phyloP scores from a whole-genome alignment of 2,888 invertebrate genomes.

The Trimorus sp. region DNA sequence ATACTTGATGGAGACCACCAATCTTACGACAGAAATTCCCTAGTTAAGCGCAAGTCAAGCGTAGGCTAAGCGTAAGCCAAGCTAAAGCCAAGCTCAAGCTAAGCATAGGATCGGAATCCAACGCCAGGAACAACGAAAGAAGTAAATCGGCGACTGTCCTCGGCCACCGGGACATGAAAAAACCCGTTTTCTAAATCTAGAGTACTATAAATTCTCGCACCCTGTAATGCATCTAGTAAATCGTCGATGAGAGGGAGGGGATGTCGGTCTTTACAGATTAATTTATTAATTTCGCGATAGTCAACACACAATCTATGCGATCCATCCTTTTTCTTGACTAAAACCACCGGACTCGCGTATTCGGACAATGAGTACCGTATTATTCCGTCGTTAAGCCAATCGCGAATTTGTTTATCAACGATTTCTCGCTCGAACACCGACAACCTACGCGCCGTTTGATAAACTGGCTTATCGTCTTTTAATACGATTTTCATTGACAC shows the following conservation, averaged over 20 bases:
- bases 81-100: too few relatives aligned
- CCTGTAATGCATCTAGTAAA: slow-evolving; percentile 30
- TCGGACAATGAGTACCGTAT: slow-evolving; percentile 44
- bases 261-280: slow-evolving; percentile 59
- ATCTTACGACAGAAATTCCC: too few relatives aligned
- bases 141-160: slow-evolving; percentile 69
- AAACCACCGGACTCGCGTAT: slow-evolving; percentile 66
- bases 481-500: too few relatives aligned
- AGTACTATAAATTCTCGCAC: slow-evolving; percentile 55
- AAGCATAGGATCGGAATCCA: too few relatives aligned
- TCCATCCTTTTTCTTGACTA: slow-evolving; percentile 66
- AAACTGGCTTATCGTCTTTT: slow-evolving; percentile 48
- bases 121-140: slow-evolving; percentile 70
- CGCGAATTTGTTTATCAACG: slow-evolving; percentile 53
- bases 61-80: too few relatives aligned
- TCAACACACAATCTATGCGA: slow-evolving; percentile 63
- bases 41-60: too few relatives aligned
- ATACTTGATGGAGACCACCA: too few relatives aligned
- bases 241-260: slow-evolving; percentile 3
- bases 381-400: slow-evolving; percentile 68
- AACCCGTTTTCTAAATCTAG: slow-evolving; percentile 70
- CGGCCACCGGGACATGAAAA: slow-evolving; percentile 70
- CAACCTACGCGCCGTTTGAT: slow-evolving; percentile 61
- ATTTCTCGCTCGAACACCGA: slow-evolving; percentile 9
- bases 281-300: slow-evolving; percentile 66